Conservation (phyloP, 2,888 invertebrate species). For the Brachypalpus laphriformis region DNA sequence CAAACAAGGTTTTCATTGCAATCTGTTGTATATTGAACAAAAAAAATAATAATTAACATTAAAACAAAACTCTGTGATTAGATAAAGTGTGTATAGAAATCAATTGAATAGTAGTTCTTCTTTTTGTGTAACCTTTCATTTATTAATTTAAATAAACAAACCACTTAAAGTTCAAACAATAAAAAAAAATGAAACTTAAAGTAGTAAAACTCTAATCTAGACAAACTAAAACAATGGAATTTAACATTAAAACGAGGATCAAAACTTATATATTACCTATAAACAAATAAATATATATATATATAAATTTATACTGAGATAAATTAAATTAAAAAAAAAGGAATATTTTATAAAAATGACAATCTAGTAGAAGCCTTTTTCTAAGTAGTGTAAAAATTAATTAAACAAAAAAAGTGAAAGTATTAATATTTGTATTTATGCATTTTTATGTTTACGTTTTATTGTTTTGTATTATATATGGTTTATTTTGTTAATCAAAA, state of each 20-base stretch:
- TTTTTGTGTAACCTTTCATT: not conserved
- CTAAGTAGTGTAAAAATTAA: constrained; percentile 53
- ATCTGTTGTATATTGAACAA: constrained; percentile 42
- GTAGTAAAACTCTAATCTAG: constrained; percentile 38
- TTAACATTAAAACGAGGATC: constrained; percentile 60
- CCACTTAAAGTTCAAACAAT: constrained; percentile 62
- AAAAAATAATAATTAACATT: constrained; percentile 2
- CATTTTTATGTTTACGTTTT: not conserved
- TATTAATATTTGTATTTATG: constrained; percentile 15
- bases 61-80: constrained; percentile 69
- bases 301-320: constrained; percentile 62
- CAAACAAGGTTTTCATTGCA: constrained; percentile 62
- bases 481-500: not conserved
- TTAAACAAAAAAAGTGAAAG: not conserved
- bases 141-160: constrained; percentile 28
- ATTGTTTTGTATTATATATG: constrained; percentile 1
- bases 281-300: constrained; percentile 32
- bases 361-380: constrained; percentile 73
- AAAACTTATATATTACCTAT: constrained; percentile 54
- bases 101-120: constrained; percentile 36
- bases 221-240: constrained; percentile 46
- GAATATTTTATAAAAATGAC: constrained; percentile 70
- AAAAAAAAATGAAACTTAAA: constrained; percentile 21
- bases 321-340: constrained; percentile 25
- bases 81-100: constrained; percentile 63